Conservation (phyloP, 2,888 invertebrate species). For the Mesorhabditis belari region DNA sequence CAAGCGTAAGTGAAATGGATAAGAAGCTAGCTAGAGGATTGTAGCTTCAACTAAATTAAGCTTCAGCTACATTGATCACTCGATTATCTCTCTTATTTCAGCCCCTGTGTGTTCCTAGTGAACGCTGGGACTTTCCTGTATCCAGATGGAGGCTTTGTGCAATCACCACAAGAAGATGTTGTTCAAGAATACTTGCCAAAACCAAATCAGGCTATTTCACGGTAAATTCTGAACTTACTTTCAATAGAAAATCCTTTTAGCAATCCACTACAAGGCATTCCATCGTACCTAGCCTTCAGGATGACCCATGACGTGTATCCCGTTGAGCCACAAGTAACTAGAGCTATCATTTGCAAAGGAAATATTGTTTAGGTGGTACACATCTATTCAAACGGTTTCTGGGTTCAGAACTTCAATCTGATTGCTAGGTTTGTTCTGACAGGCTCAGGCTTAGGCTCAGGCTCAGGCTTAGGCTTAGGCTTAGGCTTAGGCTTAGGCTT, state of each 20-base stretch:
- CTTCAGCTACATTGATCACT: not conserved
- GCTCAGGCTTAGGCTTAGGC: no score
- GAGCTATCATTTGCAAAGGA: no score
- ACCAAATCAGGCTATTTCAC: constrained; percentile 21
- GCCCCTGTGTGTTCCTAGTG: constrained; percentile 20
- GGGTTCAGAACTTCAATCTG: constrained; percentile 11
- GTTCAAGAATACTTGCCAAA: constrained; percentile 14
- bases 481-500: no score
- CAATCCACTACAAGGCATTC: constrained; percentile 5
- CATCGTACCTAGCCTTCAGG: constrained; percentile 19
- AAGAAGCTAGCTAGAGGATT: not conserved
- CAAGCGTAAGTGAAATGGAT: constrained; percentile 11
- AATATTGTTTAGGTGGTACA: no score
- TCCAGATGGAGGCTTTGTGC: constrained; percentile 38
- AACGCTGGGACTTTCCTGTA: constrained; percentile 21
- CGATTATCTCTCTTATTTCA: constrained; percentile 1
- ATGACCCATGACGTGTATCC: constrained; percentile 21
- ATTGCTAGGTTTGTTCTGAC: constrained; percentile 17
- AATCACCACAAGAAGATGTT: constrained; percentile 25
- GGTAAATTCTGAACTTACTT: constrained; percentile 4
- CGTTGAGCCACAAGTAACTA: constrained; percentile 9
- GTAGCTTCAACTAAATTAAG: not conserved
- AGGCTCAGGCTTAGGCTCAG: no score
- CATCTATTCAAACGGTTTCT: constrained; percentile 14
- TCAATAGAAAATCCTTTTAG: constrained; percentile 3